These are phyloP conservation scores for Drosophila niveifrons DNA, from an alignment of 2,888 invertebrate genomes.

Conservation along the genomic window DNA sequence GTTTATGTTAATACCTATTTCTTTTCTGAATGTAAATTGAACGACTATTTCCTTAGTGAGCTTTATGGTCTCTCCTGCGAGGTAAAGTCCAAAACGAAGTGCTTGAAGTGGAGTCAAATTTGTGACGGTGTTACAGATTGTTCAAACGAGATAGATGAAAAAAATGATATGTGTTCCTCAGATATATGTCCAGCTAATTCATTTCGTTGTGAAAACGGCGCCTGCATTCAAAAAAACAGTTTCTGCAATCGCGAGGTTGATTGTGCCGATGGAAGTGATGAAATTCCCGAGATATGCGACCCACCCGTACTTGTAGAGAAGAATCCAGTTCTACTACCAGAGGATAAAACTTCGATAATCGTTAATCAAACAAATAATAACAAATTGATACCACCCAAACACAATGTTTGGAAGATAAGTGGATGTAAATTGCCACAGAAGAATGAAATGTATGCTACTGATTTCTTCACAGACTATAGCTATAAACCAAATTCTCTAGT, in stretches of 20 bases:
- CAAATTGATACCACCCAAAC: background rate
- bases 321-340: no score
- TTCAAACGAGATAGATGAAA: conserved; percentile 69
- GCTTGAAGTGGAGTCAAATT: conserved; percentile 38
- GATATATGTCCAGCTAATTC: conserved; percentile 62
- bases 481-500: conserved; percentile 21
- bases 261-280: conserved; percentile 52
- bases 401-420: background rate
- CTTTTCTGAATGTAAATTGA: background rate
- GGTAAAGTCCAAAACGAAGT: background rate
- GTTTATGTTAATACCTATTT: background rate
- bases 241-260: conserved; percentile 43
- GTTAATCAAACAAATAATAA: no score
- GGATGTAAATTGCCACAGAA: background rate
- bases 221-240: conserved; percentile 31
- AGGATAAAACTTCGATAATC: no score
- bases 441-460: background rate
- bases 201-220: conserved; percentile 73
- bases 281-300: conserved; percentile 22
- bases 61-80: background rate
- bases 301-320: background rate
- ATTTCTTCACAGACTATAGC: conserved; percentile 1
- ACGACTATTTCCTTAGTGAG: background rate
- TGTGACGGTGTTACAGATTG: conserved; percentile 75
- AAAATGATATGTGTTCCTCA: conserved; percentile 59